phyloP scores from a whole-genome alignment of 2,888 invertebrate genomes.

The Agriopis marginaria region DNA sequence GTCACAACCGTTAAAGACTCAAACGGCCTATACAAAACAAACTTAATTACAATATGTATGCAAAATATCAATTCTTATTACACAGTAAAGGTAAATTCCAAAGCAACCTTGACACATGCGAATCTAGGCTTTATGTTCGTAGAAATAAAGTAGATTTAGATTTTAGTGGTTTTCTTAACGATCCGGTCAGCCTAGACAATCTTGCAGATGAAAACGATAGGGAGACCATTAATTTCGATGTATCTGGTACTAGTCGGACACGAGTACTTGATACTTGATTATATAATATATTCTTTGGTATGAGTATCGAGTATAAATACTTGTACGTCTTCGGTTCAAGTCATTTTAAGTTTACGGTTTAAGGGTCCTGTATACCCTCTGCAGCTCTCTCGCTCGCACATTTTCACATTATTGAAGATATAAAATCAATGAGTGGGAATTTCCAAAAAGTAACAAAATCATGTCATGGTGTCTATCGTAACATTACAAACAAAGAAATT shows the following conservation, averaged over 20 bases:
- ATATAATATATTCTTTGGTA: background rate
- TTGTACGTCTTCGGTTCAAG: too few relatives aligned
- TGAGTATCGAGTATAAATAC: background rate
- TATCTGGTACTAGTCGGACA: conserved; percentile 12
- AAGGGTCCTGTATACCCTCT: too few relatives aligned
- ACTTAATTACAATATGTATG: conserved; percentile 41
- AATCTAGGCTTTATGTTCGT: conserved; percentile 5
- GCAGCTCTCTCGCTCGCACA: too few relatives aligned
- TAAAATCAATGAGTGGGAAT: too few relatives aligned
- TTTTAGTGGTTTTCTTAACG: conserved; percentile 43
- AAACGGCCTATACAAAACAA: conserved; percentile 24
- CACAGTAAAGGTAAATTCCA: conserved; percentile 21
- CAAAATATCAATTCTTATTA: conserved; percentile 39
- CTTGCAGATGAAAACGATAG: conserved; percentile 36
- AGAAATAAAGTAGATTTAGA: conserved; percentile 15
- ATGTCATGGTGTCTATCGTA: too few relatives aligned
- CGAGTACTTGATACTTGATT: conserved; percentile 9
- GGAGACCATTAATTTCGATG: conserved; percentile 36
- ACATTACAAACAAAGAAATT: too few relatives aligned
- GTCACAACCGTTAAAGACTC: conserved; percentile 30
- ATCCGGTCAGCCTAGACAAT: conserved; percentile 41
- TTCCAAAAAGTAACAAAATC: too few relatives aligned
- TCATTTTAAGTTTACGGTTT: too few relatives aligned
- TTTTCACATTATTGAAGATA: too few relatives aligned
- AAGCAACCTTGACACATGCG: conserved; percentile 11